phyloP scores from a whole-genome alignment of 1,140 invertebrate species.

The Ruditapes philippinarum region DNA sequence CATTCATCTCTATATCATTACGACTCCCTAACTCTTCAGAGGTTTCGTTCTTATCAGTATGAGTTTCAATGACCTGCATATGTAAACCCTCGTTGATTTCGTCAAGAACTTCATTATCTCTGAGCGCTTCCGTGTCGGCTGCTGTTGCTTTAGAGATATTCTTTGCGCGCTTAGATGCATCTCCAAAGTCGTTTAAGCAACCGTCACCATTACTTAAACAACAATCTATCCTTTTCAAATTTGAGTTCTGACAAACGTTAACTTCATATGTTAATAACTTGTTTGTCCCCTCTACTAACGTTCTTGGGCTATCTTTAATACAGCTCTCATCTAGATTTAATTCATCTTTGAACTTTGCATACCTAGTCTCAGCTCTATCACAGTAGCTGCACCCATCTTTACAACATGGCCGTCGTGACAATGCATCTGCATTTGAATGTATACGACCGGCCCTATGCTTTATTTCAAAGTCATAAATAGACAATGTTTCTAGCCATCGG shows the following conservation, averaged over 20 bases:
- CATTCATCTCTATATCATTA: neutral
- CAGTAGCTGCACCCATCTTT: neutral
- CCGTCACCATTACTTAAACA: too few species aligned
- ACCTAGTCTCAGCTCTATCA: neutral
- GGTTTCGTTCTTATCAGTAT: neutral
- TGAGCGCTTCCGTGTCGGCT: too few species aligned
- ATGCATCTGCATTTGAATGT: slow-evolving; percentile 40
- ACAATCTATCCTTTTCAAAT: too few species aligned
- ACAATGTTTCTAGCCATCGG: slow-evolving; percentile 53
- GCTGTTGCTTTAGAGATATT: too few species aligned
- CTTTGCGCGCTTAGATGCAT: too few species aligned
- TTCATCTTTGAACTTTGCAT: neutral
- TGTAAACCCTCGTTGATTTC: neutral
- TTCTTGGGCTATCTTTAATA: too few species aligned
- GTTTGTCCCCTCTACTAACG: neutral
- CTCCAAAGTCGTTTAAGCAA: neutral
- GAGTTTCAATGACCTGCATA: neutral
- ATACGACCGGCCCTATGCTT: slow-evolving; percentile 32
- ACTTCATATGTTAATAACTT: neutral
- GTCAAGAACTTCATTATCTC: too few species aligned
- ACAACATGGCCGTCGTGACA: neutral
- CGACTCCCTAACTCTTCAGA: too few species aligned
- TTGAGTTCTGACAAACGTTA: neutral
- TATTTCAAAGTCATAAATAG: slow-evolving; percentile 30
- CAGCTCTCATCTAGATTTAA: neutral